phyloP scores from a whole-genome alignment of 2,888 invertebrate genomes.

The Philaethria dido region DNA sequence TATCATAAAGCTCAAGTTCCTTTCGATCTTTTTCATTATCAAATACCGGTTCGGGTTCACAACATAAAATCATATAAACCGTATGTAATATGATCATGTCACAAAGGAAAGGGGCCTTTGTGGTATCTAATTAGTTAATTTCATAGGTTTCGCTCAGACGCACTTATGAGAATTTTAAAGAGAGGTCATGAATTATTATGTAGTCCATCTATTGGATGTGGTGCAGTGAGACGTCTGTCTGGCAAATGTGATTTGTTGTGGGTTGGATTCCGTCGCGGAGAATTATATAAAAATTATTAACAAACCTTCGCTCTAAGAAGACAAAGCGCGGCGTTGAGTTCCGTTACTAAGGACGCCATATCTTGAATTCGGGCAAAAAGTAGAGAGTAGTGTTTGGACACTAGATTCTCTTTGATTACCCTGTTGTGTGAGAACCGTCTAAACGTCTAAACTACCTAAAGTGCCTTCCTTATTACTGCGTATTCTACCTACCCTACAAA shows the following conservation, averaged over 20 bases:
- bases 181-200: slow-evolving; percentile 22
- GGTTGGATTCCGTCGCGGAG: not conserved
- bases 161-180: slow-evolving; percentile 36
- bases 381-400: too few species aligned
- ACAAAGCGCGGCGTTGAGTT: too few species aligned
- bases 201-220: not conserved
- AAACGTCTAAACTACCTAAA: too few species aligned
- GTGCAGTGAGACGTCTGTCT: too few species aligned
- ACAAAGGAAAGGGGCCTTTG: slow-evolving; percentile 43
- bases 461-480: too few species aligned
- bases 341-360: too few species aligned
- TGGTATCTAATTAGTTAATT: slow-evolving; percentile 48
- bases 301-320: too few species aligned
- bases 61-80: slow-evolving; percentile 32
- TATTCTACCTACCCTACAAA: too few species aligned
- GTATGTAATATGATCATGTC: slow-evolving; percentile 26
- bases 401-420: too few species aligned
- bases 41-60: slow-evolving; percentile 22
- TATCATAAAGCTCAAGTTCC: not conserved
- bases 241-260: too few species aligned
- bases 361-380: too few species aligned
- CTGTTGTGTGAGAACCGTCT: too few species aligned
- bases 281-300: not conserved
- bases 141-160: slow-evolving; percentile 43
- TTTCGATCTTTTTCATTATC: slow-evolving; percentile 9